These are phyloP conservation scores for Chlorops oryzae DNA, from an alignment of 1,140 invertebrate species.

Conservation along the genomic window DNA sequence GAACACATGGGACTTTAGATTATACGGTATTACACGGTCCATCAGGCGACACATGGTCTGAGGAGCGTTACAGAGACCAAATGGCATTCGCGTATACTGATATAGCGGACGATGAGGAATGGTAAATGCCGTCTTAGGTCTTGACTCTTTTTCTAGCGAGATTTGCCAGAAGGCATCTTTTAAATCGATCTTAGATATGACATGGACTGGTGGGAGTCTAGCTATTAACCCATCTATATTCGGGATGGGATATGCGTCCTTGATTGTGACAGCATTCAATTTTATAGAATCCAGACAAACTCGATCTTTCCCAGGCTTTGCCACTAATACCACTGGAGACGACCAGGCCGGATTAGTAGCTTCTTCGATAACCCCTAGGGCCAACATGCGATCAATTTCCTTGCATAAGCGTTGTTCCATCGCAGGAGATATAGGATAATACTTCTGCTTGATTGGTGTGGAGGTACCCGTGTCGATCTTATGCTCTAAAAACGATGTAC, in stretches of 20 bases:
- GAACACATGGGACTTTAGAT: slow-evolving; percentile 7
- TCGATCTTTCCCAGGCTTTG: slow-evolving; percentile 21
- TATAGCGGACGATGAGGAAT: background rate
- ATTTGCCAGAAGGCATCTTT: slow-evolving; percentile 38
- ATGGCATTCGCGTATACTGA: slow-evolving; percentile 2
- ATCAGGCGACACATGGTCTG: slow-evolving; percentile 9
- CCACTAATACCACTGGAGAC: slow-evolving; percentile 24
- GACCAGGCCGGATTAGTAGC: slow-evolving; percentile 25
- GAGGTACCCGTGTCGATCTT: background rate
- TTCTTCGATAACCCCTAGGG: slow-evolving; percentile 21
- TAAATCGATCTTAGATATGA: slow-evolving; percentile 12
- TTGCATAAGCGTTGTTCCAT: slow-evolving; percentile 14
- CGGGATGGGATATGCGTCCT: slow-evolving; percentile 32
- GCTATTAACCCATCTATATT: slow-evolving; percentile 15
- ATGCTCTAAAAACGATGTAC: slow-evolving; percentile 1
- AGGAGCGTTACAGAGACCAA: slow-evolving; percentile 3
- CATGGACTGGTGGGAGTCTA: slow-evolving; percentile 15
- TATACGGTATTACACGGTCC: slow-evolving; percentile 1
- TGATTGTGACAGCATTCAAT: slow-evolving; percentile 27
- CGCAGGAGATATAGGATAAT: slow-evolving; percentile 15
- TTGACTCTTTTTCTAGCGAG: slow-evolving; percentile 21
- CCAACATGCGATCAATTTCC: slow-evolving; percentile 16
- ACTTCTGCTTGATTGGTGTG: slow-evolving; percentile 5
- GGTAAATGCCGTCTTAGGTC: slow-evolving; percentile 47
- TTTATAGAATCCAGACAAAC: slow-evolving; percentile 33